Conservation (phyloP, 2,113 vertebrate genomes). For the Hepsetus odoe region DNA sequence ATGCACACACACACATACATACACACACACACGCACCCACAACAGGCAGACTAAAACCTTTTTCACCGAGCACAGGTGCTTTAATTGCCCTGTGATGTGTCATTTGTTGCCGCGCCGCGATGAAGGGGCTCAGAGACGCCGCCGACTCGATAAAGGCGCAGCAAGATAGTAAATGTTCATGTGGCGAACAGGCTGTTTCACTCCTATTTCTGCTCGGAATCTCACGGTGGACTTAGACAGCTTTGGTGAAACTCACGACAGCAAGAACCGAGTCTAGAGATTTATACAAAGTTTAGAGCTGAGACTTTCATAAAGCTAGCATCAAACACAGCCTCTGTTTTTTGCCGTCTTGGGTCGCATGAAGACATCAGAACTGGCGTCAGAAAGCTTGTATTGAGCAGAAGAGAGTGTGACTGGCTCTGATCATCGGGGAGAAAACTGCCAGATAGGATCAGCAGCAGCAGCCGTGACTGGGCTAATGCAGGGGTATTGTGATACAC, state of each 20-base stretch:
- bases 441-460: neutral
- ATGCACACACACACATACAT: conserved; percentile 29
- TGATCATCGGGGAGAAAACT: neutral
- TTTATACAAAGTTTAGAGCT: neutral
- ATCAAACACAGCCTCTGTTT: neutral
- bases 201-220: neutral
- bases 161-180: conserved; percentile 3
- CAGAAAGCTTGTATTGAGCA: neutral
- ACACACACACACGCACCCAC: neutral
- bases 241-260: neutral
- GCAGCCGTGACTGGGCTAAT: too few relatives aligned
- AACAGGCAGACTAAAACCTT: neutral
- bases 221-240: neutral
- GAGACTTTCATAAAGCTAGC: neutral
- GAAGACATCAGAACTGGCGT: neutral
- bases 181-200: neutral
- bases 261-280: neutral
- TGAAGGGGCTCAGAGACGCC: conserved; percentile 3
- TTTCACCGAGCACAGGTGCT: neutral
- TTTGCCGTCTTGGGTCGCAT: neutral
- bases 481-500: too few relatives aligned
- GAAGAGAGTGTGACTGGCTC: neutral
- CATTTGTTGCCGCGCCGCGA: neutral
- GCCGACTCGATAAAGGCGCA: conserved; percentile 24
- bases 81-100: conserved; percentile 32